Percentiles rank a stretch among this genome's conserved stretches.
Evolutionary conservation across 2,797 vertebrate genomes (phyloP).

Genomic region (Brachyalestes nurse): DNA sequence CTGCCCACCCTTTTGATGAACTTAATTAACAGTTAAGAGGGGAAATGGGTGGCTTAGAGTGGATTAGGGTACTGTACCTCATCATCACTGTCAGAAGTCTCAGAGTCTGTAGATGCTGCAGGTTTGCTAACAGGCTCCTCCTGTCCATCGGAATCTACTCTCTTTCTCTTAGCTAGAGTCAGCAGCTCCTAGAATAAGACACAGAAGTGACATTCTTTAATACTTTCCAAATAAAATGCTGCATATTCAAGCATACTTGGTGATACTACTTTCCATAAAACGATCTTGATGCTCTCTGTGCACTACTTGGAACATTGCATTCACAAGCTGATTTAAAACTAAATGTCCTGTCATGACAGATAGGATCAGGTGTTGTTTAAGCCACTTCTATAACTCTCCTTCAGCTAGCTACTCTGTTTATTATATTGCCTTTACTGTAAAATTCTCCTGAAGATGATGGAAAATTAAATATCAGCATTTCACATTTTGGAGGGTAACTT

Average conservation of each 20-base stretch:
- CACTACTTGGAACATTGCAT: background rate
- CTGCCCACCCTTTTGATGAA: no score
- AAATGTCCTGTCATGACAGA: no score
- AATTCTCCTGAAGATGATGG: background rate
- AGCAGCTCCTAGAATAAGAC: conserved; percentile 85
- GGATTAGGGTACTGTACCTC: conserved; percentile 77
- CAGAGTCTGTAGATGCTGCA: conserved; percentile 94
- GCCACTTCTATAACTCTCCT: background rate
- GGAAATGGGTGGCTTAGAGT: background rate
- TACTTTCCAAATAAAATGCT: background rate
- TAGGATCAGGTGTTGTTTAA: background rate
- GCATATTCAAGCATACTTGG: background rate
- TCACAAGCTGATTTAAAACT: no score
- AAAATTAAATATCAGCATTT: background rate
- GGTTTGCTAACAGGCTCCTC: conserved; percentile 92
- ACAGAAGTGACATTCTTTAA: background rate
- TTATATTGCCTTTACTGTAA: background rate
- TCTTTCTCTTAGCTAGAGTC: conserved; percentile 94
- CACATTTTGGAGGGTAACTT: background rate
- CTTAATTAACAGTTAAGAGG: background rate
- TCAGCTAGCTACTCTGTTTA: background rate
- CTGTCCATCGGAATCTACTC: conserved; percentile 94
- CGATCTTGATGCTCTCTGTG: background rate
- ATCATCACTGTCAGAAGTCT: conserved; percentile 96
- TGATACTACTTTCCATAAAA: background rate